Conservation (phyloP, 2,888 invertebrate species). For the Caenorhabditis sp. region DNA sequence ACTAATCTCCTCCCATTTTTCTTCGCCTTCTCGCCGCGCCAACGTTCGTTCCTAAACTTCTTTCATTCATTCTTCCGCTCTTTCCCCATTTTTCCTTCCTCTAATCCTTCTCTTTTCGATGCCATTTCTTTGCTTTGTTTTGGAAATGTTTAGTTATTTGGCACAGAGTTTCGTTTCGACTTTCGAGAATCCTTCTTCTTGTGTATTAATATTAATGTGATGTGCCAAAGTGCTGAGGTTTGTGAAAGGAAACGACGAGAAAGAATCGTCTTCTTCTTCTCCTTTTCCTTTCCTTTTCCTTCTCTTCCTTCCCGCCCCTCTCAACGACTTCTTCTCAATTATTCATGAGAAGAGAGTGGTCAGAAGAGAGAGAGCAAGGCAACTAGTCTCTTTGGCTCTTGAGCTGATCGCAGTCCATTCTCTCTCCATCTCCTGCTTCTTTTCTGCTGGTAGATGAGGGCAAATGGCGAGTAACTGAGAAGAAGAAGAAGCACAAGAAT, state of each 20-base stretch:
- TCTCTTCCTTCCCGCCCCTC: conserved; percentile 8
- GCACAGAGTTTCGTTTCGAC: neutral
- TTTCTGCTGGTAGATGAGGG: conserved; percentile 22
- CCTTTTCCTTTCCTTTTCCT: no score
- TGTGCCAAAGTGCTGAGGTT: conserved; percentile 53
- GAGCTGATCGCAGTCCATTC: conserved; percentile 28
- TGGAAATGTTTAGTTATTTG: conserved; percentile 6
- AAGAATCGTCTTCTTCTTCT: conserved; percentile 37
- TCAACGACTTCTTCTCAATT: conserved; percentile 58
- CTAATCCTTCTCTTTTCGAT: conserved; percentile 9
- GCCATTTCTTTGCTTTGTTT: neutral
- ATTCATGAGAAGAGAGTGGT: conserved; percentile 59
- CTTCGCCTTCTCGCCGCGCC: conserved; percentile 45
- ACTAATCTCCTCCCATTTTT: conserved; percentile 32
- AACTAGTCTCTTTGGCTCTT: conserved; percentile 28
- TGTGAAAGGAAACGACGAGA: conserved; percentile 29
- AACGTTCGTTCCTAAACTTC: conserved; percentile 32
- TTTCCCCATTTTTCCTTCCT: neutral
- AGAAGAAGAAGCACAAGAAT: no score
- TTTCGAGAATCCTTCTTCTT: neutral
- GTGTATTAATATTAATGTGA: conserved; percentile 56
- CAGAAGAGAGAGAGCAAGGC: conserved; percentile 24
- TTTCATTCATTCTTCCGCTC: conserved; percentile 14
- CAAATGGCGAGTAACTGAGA: conserved; percentile 5
- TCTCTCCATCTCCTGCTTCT: no score